Percentiles rank a stretch among this genome's conserved stretches.
Conservation (phyloP, 2,113 vertebrate genomes). For the Hystrix cristata region DNA sequence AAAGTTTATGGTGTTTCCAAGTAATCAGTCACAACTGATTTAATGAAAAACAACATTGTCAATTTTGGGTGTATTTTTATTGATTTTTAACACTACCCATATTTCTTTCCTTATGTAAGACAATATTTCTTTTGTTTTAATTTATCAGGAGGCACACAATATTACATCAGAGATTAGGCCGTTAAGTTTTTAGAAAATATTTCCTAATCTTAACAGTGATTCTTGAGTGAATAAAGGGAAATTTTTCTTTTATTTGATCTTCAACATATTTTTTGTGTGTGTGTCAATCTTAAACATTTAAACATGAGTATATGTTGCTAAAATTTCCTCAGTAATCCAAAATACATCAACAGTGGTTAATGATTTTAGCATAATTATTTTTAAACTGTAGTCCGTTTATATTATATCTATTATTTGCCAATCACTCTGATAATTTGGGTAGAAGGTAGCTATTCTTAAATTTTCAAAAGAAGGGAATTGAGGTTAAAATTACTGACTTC, state of each 20-base stretch:
- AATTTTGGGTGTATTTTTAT: neutral
- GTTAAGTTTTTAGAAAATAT: neutral
- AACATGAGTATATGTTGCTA: neutral
- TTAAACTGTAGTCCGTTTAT: neutral
- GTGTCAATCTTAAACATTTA: neutral
- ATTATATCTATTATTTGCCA: neutral
- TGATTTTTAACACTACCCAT: neutral
- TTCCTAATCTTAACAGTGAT: neutral
- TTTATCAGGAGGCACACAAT: neutral
- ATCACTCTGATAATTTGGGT: neutral
- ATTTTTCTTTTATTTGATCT: neutral
- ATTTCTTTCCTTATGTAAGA: neutral
- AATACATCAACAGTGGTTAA: neutral
- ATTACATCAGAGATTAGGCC: neutral
- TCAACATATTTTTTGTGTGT: neutral
- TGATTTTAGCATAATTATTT: constrained; percentile 22
- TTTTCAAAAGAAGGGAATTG: neutral
- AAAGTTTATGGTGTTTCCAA: neutral
- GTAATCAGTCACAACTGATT: neutral
- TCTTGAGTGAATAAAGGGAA: neutral
- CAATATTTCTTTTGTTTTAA: neutral
- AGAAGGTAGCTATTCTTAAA: neutral
- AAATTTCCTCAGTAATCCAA: neutral
- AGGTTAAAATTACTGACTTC: constrained; percentile 30
- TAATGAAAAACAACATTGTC: neutral